phyloP scores from a whole-genome alignment of 2,888 invertebrate genomes.

The Hydropsyche betteni region DNA sequence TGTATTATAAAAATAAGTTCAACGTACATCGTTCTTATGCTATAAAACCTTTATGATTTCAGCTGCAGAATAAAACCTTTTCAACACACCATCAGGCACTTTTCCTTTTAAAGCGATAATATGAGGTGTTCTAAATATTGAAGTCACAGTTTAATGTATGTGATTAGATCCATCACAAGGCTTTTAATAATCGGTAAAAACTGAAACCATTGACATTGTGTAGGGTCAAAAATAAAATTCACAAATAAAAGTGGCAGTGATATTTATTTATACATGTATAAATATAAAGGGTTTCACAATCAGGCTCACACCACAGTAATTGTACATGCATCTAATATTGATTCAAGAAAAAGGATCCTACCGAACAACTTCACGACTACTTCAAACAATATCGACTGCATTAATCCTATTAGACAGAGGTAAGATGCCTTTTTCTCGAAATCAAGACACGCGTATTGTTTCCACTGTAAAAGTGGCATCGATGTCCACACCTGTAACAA shows the following conservation, averaged over 20 bases:
- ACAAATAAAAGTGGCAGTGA: conserved; percentile 50
- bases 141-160: too few species aligned
- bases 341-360: conserved; percentile 37
- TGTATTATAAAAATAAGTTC: too few species aligned
- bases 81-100: too few species aligned
- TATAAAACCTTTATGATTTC: too few species aligned
- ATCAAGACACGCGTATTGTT: conserved; percentile 42
- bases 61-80: too few species aligned
- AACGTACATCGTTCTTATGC: too few species aligned
- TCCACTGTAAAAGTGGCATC: conserved; percentile 39
- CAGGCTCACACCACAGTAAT: conserved; percentile 50
- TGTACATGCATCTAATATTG: conserved; percentile 43
- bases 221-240: too few species aligned
- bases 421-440: conserved; percentile 38
- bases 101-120: too few species aligned
- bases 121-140: too few species aligned
- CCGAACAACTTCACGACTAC: conserved; percentile 36
- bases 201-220: too few species aligned
- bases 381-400: conserved; percentile 3
- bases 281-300: conserved; percentile 50
- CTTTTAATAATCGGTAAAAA: too few species aligned
- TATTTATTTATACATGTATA: conserved; percentile 50
- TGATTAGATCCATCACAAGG: too few species aligned
- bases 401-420: conserved; percentile 9
- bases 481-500: conserved; percentile 40